These are phyloP conservation scores for Heliconius ismenius DNA, from an alignment of 2,888 invertebrate genomes.

Conservation along the genomic window DNA sequence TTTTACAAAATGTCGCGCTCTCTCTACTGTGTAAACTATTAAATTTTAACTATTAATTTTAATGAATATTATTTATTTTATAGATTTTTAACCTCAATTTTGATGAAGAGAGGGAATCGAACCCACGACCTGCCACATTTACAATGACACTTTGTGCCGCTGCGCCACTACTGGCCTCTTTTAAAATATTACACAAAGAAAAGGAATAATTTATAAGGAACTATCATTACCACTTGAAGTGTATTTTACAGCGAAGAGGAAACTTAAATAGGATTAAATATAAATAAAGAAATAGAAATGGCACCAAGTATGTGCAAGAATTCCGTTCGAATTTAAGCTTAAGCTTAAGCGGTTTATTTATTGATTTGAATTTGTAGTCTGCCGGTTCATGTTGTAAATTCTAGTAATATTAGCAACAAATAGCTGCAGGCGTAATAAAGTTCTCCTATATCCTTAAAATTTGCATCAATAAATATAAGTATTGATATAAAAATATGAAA, in stretches of 20 bases:
- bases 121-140: too few relatives aligned
- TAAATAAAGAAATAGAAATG: not conserved
- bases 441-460: slow-evolving; percentile 2
- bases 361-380: not conserved
- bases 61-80: not conserved
- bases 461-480: not conserved
- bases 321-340: not conserved
- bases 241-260: not conserved
- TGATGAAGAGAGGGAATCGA: not conserved
- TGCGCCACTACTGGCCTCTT: too few relatives aligned
- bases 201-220: too few relatives aligned
- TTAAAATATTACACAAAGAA: too few relatives aligned
- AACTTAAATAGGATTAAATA: not conserved
- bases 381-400: not conserved
- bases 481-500: not conserved
- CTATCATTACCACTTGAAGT: too few relatives aligned
- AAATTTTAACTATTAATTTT: not conserved
- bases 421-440: not conserved
- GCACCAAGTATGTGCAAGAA: not conserved
- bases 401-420: not conserved
- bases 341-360: slow-evolving; percentile 7
- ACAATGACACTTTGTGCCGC: too few relatives aligned
- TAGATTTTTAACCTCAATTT: not conserved
- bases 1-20: not conserved
- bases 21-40: not conserved